Conservation (phyloP, 2,113 vertebrate species). For the Anhinga anhinga region DNA sequence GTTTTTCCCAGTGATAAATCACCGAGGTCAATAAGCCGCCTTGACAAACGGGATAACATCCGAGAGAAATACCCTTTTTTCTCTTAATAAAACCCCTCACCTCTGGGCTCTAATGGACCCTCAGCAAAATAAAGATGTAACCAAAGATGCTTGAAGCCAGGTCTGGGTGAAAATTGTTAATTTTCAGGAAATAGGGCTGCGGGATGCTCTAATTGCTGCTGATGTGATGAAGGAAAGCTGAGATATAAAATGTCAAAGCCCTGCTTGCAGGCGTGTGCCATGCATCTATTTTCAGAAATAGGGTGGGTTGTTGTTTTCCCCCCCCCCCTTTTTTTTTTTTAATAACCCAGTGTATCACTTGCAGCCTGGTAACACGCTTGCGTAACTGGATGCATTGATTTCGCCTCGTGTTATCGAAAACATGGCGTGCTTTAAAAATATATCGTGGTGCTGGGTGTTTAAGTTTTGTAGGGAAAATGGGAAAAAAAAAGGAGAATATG, state of each 20-base stretch:
- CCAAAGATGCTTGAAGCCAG: neutral
- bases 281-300: neutral
- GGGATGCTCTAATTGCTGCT: neutral
- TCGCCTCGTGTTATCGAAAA: neutral
- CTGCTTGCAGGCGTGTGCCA: fast-evolving
- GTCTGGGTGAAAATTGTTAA: neutral
- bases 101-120: neutral
- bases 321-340: neutral
- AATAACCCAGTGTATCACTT: neutral
- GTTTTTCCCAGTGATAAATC: neutral
- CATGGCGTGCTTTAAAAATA: neutral
- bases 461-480: neutral
- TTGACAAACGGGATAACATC: neutral
- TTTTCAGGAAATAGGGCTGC: fast-evolving
- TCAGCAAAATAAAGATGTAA: neutral
- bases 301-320: neutral
- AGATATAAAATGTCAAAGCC: neutral
- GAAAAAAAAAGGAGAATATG: neutral
- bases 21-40: neutral
- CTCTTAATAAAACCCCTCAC: neutral
- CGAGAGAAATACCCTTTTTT: neutral
- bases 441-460: neutral
- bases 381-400: neutral
- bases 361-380: neutral
- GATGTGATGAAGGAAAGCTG: neutral